Base-by-base conservation (phyloP, 2,888 invertebrate species). In the Stictocephala bisonia region DNA sequence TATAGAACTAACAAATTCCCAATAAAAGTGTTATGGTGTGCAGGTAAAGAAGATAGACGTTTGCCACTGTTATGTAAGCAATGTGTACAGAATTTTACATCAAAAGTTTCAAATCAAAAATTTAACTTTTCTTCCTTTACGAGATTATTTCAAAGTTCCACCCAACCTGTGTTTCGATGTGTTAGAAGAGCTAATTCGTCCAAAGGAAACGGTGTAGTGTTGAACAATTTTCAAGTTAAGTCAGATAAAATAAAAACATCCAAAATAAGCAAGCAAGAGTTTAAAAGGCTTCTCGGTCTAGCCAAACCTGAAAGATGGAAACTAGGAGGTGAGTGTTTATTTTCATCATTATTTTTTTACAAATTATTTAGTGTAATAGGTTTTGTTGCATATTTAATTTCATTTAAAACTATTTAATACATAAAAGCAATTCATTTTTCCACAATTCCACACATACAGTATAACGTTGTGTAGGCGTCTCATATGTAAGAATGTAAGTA, bases 301-400 rank as follows among this genome's bases (percentile, higher is more conserved):
- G 79, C 79, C 0, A 79, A 79, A 41, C 77, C 79, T 15, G 80
- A 80, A 73, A 78, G 78, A 71, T 78, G 78, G 74, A 77, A 73
- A 53, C 76, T 80, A 22, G 73, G 73, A 44, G 77, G 79, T 79
- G 66, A 66, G 73, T 56, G 35, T n/a, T n/a, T n/a, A n/a, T n/a
- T n/a, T n/a, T n/a, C n/a, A n/a, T n/a, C n/a, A n/a, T n/a, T n/a
- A n/a, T n/a, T n/a, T n/a, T n/a, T n/a, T n/a, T n/a, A n/a, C n/a
- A n/a, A n/a, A n/a, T n/a, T n/a, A n/a, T n/a, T n/a, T n/a, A n/a
- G n/a, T n/a, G n/a, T n/a, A n/a, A n/a, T n/a, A n/a, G n/a, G n/a
- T n/a, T n/a, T n/a, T n/a, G n/a, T n/a, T n/a, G n/a, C n/a, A n/a
- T n/a, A n/a, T n/a, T n/a, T n/a, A n/a, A n/a, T n/a, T n/a, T n/a